Evolutionary conservation across 1,140 invertebrate genomes (phyloP), one percentile per base, ranked within the genome.

Genomic region (Drosophila sproati): DNA sequence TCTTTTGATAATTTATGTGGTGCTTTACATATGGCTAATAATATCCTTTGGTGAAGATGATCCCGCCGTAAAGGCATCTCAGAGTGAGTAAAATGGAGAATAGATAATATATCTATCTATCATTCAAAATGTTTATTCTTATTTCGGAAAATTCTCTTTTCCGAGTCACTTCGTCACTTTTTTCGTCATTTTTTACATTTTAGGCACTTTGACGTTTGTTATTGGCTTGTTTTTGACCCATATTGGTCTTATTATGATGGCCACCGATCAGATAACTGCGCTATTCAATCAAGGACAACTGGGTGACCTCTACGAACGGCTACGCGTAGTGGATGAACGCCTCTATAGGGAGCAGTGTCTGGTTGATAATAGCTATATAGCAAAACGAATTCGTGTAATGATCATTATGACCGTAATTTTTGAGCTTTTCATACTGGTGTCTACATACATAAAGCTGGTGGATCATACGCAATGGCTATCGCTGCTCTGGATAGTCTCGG

Each of bases 151-250:
- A 8, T 8, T 39, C 2, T 34, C 0, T 34, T 39, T 39, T 39
- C 0, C 10, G 37, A 39, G 10, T n/a, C 20, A 20, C 20, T 20
- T 20, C 20, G 20, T 20, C 20, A 43, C 4, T 43, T 10, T 41
- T 10, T 12, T 12, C 12, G 12, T 12, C 2, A 41, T 8, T 41
- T 41, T 3, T 29, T n/a, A 59, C 31, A 1, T 34, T 51, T 34
- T 20, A 92, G 92, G 90, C 54, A 92, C 92, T 56, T 74, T 93
- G 43, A 93, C 92, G 31, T 91, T 91, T 56, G 91, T 92, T 2
- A 93, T 93, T 88, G 92, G 92, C 4, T 28, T 92, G 4, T 92
- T 93, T 61, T 60, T 93, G 37, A 92, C 89, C 20, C 92, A 93
- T 45, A 89, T 93, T 54, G 90, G 88, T 5, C 73, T 92, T 2